Evolutionary conservation across 2,888 invertebrate species (phyloP), one percentile per base, ranked within the genome.

Genomic region (Atethmia centrago): DNA sequence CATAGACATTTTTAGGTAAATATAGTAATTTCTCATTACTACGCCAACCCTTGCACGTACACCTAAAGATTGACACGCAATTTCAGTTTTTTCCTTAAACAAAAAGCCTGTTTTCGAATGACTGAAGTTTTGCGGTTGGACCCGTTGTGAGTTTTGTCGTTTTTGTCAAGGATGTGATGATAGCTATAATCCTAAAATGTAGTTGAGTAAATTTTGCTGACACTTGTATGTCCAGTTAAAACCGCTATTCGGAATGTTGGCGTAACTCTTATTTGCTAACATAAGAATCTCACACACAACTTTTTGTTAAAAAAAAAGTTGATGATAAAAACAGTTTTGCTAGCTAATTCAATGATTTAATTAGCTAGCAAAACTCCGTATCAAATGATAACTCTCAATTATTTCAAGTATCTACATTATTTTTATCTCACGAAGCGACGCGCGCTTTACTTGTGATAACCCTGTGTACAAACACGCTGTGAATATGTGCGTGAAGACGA

Each of bases 1-100:
- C 19, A 10, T 51, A 51, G 16, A 21, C 14, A 21, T 51, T 56
- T 45, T 66, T 77, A 65, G 25, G 14, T 79, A 77, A 78, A 76
- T 79, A 73, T 71, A 71, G 68, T 71, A 66, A 77, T 78, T 86
- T 84, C 74, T 81, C 61, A 14, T 63, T 66, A 76, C 72, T 75
- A 79, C 74, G 71, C 73, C 66, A 36, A 42, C 74, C 51, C 49
- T 55, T 14, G 79, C 79, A 79, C 79, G 79, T 76, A 74, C 68
- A 0, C 64, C 53, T 51, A 19, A 49, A 31, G 16, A 42, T 64
- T 42, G 5, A 14, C 53, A 70, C 16, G 47, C 49, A 19, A 77
- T 72, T 82, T 74, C 25, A 65, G 36, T 76, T 51, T 82, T 65
- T 59, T 31, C 45, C 12, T 36, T 14, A 0, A 0, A 1, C 9